phyloP scores from a whole-genome alignment of 2,113 vertebrate species.

The Microtus pennsylvanicus region DNA sequence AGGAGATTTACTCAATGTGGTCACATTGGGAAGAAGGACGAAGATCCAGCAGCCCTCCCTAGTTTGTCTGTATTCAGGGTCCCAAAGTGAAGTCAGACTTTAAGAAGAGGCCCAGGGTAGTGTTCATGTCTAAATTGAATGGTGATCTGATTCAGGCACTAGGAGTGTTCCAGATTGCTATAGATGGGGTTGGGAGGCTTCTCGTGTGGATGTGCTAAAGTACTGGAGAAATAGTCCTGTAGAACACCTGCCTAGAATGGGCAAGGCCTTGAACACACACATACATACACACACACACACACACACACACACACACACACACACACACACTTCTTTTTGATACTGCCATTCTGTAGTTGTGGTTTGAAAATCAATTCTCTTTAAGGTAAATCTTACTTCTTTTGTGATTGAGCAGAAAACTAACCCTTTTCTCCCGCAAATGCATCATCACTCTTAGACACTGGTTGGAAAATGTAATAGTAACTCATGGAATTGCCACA shows the following conservation, averaged over 20 bases:
- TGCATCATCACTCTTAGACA: background rate
- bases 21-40: background rate
- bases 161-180: conserved; percentile 4
- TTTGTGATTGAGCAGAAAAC: conserved; percentile 7
- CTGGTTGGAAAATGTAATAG: background rate
- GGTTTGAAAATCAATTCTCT: conserved; percentile 50
- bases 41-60: background rate
- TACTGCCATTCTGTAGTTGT: conserved; percentile 14
- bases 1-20: background rate
- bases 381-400: conserved; percentile 31
- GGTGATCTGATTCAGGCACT: background rate
- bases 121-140: conserved; percentile 3
- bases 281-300: no score
- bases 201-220: background rate
- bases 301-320: background rate
- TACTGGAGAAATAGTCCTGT: background rate
- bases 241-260: background rate
- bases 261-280: background rate
- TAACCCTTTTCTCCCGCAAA: background rate
- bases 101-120: background rate
- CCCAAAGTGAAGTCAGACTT: background rate
- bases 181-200: background rate
- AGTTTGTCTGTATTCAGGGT: background rate
- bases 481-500: background rate
- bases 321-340: background rate